Evolutionary conservation across 2,888 invertebrate genomes (phyloP), one percentile per base, ranked within the genome.

Genomic region (Parochlus steinenii): DNA sequence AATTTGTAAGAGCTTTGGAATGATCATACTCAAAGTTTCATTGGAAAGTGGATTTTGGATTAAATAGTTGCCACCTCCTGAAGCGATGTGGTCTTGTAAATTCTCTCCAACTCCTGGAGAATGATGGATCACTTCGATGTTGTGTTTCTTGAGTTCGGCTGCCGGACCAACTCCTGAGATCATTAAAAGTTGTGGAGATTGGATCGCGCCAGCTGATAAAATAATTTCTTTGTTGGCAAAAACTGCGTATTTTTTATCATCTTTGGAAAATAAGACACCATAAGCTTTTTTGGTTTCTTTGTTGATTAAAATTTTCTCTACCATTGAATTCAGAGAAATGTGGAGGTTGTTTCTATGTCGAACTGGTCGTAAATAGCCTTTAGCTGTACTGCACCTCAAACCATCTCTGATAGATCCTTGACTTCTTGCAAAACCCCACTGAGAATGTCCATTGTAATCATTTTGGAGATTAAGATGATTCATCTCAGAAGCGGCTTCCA

Each of bases 171-270:
- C 65, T 1, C 90, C 90, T 2, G 86, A 83, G 26, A 90, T 52
- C 82, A 87, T 81, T 20, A 92, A 61, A 12, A 90, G 47, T 50
- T 90, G 87, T 0, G 89, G 86, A 3, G 82, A 74, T 48, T 81
- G 79, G 42, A 90, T 65, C 1, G 85, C 58, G 2, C 90, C 95
- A 1, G 85, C 85, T 12, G 85, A 76, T 24, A 95, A 53, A 41
- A 95, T 78, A 0, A 93, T 71, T 56, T 90, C 90, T 46, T 68
- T 72, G 6, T 62, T 64, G 0, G 78, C 79, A 41, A 57, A 62
- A 1, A 75, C 65, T n/a, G 61, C 61, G 37, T 59, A 61, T 6
- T 58, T 61, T 18, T 46, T 45, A 3, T 46, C 46, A 4, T 59
- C 52, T 26, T 33, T 25, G n/a, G 59, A 65, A 45, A 79, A 77